phyloP scores from a whole-genome alignment of 2,113 vertebrate genomes.

The Leuciscus idus region DNA sequence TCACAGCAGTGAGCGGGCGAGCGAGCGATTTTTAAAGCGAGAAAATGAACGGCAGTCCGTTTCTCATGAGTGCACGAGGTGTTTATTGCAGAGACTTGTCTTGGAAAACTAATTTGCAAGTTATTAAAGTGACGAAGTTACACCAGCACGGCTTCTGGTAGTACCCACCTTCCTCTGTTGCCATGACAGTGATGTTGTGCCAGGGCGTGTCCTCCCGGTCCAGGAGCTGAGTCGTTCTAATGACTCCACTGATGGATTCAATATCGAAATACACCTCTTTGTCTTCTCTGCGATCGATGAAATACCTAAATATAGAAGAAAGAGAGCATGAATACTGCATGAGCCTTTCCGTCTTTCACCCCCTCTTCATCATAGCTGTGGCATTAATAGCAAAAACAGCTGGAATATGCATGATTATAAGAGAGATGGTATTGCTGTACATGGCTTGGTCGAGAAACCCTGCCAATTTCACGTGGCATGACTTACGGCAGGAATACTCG shows the following conservation, averaged over 20 bases:
- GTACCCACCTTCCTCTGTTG: conserved; percentile 82
- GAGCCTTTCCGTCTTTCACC: conserved; percentile 21
- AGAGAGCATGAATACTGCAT: conserved; percentile 46
- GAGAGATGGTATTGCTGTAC: background rate
- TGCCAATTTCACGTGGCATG: background rate
- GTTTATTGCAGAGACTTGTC: background rate
- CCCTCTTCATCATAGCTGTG: conserved; percentile 38
- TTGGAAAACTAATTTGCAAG: conserved; percentile 18
- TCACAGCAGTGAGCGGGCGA: background rate
- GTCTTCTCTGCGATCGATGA: conserved; percentile 76
- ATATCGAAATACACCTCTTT: conserved; percentile 83
- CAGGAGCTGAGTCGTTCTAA: conserved; percentile 82
- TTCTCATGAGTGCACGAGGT: background rate
- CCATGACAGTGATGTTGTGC: conserved; percentile 86
- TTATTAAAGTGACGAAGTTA: background rate
- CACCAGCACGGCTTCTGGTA: conserved; percentile 25
- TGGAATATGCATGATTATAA: conserved; percentile 2
- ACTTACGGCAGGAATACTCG: background rate
- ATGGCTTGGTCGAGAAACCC: conserved; percentile 7
- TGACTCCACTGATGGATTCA: conserved; percentile 80
- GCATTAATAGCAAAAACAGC: conserved; percentile 26
- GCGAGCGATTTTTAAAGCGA: background rate
- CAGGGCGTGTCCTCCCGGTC: conserved; percentile 84
- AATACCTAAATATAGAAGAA: conserved; percentile 75
- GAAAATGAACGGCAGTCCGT: background rate